Conservation (phyloP, 2,888 invertebrate species). For the Nasonovia ribisnigri region DNA sequence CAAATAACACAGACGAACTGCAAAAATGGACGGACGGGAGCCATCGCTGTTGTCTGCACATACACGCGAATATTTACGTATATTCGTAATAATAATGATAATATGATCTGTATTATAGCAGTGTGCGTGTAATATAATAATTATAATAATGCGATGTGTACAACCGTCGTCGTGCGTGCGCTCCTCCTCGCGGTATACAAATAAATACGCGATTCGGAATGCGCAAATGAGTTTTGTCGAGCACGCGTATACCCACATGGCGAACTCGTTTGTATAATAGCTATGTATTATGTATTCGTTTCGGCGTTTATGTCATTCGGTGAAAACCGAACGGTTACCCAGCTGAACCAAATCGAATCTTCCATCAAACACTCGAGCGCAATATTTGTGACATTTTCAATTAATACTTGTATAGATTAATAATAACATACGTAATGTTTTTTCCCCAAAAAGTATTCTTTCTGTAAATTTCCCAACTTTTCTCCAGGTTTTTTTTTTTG, state of each 20-base stretch:
- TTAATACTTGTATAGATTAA: not conserved
- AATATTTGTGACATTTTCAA: no score
- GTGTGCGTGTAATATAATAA: not conserved
- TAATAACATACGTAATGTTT: not conserved
- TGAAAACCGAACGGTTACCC: not conserved
- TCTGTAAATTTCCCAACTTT: not conserved
- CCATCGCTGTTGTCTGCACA: constrained; percentile 4
- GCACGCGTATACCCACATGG: no score
- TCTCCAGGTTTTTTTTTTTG: not conserved
- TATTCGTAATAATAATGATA: no score
- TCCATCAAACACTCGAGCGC: not conserved
- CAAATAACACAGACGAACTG: not conserved
- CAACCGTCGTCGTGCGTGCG: not conserved
- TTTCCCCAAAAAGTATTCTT: not conserved
- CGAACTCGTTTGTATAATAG: not conserved
- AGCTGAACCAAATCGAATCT: not conserved
- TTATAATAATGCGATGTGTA: not conserved
- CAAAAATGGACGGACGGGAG: constrained; percentile 31
- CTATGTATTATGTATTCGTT: no score
- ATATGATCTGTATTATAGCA: no score
- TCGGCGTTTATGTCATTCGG: not conserved
- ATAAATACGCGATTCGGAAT: not conserved
- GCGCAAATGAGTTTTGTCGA: not conserved
- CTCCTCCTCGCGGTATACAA: not conserved
- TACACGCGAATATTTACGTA: no score